These are phyloP conservation scores for Lepus europaeus DNA, from an alignment of 2,113 vertebrate genomes.

Conservation along the genomic window DNA sequence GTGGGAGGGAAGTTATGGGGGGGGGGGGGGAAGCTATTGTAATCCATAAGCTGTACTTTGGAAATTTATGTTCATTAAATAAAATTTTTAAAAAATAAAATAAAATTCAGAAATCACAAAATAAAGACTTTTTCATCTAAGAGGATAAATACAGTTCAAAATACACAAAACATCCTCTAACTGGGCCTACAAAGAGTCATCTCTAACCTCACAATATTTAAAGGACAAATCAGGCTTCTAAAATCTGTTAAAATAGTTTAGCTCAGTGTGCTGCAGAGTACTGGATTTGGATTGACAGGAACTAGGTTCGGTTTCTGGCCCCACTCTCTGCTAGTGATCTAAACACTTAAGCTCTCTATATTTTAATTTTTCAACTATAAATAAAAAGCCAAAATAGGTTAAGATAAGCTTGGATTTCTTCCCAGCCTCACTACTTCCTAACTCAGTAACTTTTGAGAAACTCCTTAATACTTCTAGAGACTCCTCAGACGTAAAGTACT, in stretches of 20 bases:
- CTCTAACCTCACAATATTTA: background rate
- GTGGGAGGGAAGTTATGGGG: too few species aligned
- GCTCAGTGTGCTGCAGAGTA: background rate
- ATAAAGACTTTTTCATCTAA: background rate
- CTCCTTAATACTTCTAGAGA: background rate
- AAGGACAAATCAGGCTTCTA: background rate
- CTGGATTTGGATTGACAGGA: background rate
- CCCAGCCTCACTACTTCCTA: background rate
- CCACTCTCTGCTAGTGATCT: background rate
- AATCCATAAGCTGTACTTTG: too few species aligned
- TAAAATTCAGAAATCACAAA: background rate
- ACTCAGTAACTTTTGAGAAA: constrained; percentile 24
- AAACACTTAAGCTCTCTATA: background rate
- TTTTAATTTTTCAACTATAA: constrained; percentile 1
- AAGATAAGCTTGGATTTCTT: background rate
- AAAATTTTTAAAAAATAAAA: too few species aligned
- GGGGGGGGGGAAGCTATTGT: too few species aligned
- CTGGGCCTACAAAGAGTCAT: background rate
- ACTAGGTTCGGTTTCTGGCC: background rate
- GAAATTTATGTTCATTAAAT: too few species aligned
- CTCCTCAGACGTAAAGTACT: background rate
- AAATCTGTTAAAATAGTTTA: background rate
- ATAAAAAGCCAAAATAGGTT: constrained; percentile 15
- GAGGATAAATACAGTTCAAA: background rate
- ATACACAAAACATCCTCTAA: background rate